phyloP scores from a whole-genome alignment of 2,888 invertebrate species.

The Tiphia femorata region DNA sequence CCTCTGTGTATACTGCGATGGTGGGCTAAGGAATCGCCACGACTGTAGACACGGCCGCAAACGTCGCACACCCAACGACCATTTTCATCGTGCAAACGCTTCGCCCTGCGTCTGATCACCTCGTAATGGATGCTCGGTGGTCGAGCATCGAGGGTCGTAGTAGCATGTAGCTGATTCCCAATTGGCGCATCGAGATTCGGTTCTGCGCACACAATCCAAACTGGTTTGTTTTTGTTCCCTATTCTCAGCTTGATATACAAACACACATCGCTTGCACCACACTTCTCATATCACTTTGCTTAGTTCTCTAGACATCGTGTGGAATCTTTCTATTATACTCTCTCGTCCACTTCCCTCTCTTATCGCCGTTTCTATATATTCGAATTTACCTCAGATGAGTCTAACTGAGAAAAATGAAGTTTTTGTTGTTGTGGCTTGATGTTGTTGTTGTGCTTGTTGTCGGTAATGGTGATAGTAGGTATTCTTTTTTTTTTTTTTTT shows the following conservation, averaged over 20 bases:
- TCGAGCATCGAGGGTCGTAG: too few relatives aligned
- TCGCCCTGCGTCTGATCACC: slow-evolving; percentile 57
- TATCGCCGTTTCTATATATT: too few relatives aligned
- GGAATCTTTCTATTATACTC: too few relatives aligned
- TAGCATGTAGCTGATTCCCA: slow-evolving; percentile 49
- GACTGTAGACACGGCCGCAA: slow-evolving; percentile 68
- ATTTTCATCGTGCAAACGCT: slow-evolving; percentile 62
- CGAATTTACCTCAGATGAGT: too few relatives aligned
- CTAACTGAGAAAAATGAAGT: too few relatives aligned
- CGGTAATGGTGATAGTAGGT: too few relatives aligned
- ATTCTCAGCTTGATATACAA: slow-evolving; percentile 62
- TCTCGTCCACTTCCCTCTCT: too few relatives aligned
- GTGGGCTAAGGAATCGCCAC: slow-evolving; percentile 67
- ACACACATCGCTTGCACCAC: slow-evolving; percentile 58
- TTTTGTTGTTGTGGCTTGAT: too few relatives aligned
- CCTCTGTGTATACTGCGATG: slow-evolving; percentile 69
- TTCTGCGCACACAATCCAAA: slow-evolving; percentile 69
- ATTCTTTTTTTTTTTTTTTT: slow-evolving; percentile 13
- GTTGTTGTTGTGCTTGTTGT: too few relatives aligned
- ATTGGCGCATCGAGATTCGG: slow-evolving; percentile 53
- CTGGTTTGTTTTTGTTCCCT: slow-evolving; percentile 48
- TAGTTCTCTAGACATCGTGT: too few relatives aligned
- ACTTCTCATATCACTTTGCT: too few relatives aligned
- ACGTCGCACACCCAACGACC: slow-evolving; percentile 68
- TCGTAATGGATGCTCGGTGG: slow-evolving; percentile 34